Conservation (phyloP, 2,797 vertebrate species). For the Sebastes trivittatus region DNA sequence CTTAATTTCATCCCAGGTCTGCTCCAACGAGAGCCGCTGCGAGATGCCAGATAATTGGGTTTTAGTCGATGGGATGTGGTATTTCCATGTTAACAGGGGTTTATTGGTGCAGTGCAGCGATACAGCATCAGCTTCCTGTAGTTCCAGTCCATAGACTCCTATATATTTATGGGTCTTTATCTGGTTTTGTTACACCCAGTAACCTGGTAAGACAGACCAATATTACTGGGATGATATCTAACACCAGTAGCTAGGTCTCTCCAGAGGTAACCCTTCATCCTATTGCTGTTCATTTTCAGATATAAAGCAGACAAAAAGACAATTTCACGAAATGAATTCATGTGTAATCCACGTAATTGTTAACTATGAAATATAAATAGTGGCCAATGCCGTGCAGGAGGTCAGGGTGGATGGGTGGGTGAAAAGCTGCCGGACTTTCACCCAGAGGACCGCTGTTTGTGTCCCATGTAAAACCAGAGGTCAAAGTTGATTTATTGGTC, state of each 20-base stretch:
- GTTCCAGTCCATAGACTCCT: background rate
- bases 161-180: constrained; percentile 19
- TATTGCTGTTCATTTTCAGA: background rate
- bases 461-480: no score
- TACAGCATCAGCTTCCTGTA: background rate
- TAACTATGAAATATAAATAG: no score
- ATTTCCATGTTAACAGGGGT: constrained; percentile 29
- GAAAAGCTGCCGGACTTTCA: no score
- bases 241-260: background rate
- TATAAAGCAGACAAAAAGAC: background rate
- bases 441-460: no score
- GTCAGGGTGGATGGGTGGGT: no score
- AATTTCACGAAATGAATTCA: no score
- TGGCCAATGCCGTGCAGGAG: no score
- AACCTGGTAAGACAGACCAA: constrained; percentile 1
- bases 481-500: no score
- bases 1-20: background rate
- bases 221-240: constrained; percentile 23
- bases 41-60: constrained; percentile 8
- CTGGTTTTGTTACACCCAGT: constrained; percentile 31
- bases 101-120: constrained; percentile 1
- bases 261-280: background rate
- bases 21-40: background rate
- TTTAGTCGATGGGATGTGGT: constrained; percentile 18
- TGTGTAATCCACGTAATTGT: no score